phyloP scores from a whole-genome alignment of 2,113 vertebrate species.

The Menidia beryllina region DNA sequence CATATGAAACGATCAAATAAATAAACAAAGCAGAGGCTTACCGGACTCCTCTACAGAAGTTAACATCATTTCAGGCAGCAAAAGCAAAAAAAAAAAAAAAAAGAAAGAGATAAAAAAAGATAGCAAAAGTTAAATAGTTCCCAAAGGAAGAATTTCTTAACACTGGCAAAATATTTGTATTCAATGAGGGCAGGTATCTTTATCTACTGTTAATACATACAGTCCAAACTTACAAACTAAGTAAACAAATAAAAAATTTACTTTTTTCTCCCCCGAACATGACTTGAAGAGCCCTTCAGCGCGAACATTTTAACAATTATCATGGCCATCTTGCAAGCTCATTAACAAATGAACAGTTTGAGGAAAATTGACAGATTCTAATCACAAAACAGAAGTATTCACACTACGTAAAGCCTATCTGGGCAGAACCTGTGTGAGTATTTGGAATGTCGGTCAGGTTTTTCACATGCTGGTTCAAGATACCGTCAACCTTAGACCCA shows the following conservation, averaged over 20 bases:
- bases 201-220: constrained; percentile 5
- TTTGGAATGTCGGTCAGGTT: not conserved
- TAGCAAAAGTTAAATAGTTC: not conserved
- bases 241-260: not conserved
- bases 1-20: not conserved
- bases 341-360: not conserved
- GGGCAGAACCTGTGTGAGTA: not conserved
- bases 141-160: constrained; percentile 5
- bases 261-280: not conserved
- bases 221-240: not conserved
- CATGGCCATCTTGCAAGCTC: constrained; percentile 14
- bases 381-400: not conserved
- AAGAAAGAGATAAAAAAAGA: constrained; percentile 14
- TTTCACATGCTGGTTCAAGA: not conserved
- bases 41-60: constrained; percentile 94
- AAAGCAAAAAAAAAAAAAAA: constrained; percentile 25
- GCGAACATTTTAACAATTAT: no score
- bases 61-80: constrained; percentile 67
- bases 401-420: not conserved
- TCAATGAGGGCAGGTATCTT: not conserved
- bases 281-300: no score
- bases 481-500: no score
- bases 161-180: constrained; percentile 8
- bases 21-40: constrained; percentile 83
- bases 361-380: not conserved